A percentile compares a stretch with the other conserved stretches of the same genome.
Conservation (phyloP, 2,888 invertebrate species). For the Idaea aversata region DNA sequence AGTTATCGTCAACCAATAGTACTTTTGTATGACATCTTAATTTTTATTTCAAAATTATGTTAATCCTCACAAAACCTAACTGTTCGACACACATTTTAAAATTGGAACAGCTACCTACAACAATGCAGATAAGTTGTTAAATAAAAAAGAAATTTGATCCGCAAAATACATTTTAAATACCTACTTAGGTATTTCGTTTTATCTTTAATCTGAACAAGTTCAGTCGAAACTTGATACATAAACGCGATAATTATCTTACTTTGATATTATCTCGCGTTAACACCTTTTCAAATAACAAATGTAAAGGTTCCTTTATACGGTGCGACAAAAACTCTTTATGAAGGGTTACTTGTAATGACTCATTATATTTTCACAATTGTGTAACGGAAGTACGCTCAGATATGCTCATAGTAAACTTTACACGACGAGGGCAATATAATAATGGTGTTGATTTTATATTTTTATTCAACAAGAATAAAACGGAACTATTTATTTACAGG, state of each 20-base stretch:
- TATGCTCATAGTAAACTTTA: conserved; percentile 39
- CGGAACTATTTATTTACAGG: background rate
- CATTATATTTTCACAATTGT: conserved; percentile 58
- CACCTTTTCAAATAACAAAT: conserved; percentile 27
- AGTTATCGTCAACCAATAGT: too few relatives aligned
- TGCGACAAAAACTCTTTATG: conserved; percentile 42
- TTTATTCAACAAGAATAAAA: background rate
- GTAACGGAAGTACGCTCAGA: conserved; percentile 58
- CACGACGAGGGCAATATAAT: conserved; percentile 3
- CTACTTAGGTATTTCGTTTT: conserved; percentile 17
- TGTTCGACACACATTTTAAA: background rate
- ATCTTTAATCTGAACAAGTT: conserved; percentile 27
- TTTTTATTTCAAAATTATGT: background rate
- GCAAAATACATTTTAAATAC: conserved; percentile 20
- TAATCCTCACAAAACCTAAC: background rate
- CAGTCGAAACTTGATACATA: conserved; percentile 30
- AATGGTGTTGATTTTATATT: conserved; percentile 14
- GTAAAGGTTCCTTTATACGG: conserved; percentile 32
- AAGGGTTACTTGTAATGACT: conserved; percentile 60
- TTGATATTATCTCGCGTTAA: conserved; percentile 30
- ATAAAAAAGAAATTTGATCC: conserved; percentile 10
- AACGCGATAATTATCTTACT: conserved; percentile 31
- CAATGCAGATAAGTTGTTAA: conserved; percentile 12
- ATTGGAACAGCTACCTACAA: background rate
- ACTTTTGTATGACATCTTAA: background rate